Conservation (phyloP, 2,113 vertebrate species). For the Amia ocellicauda region DNA sequence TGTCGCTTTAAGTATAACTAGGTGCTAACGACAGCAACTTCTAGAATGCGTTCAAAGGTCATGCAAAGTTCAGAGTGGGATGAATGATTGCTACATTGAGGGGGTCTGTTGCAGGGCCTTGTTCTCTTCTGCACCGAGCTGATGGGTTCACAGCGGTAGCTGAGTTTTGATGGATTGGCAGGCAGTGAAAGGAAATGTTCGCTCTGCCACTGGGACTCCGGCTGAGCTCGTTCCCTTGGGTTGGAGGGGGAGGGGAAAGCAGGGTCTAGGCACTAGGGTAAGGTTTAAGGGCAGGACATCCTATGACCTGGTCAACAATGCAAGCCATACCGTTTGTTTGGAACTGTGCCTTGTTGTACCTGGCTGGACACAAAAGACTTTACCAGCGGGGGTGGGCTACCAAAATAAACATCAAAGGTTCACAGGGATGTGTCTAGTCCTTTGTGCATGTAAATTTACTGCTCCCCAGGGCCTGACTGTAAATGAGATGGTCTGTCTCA, state of each 20-base stretch:
- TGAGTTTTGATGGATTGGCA: slow-evolving; percentile 95
- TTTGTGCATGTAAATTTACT: slow-evolving; percentile 75
- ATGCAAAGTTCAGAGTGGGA: slow-evolving; percentile 85
- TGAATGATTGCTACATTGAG: slow-evolving; percentile 83
- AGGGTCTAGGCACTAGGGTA: slow-evolving; percentile 50
- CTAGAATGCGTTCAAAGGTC: slow-evolving; percentile 77
- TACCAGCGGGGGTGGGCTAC: slow-evolving; percentile 61
- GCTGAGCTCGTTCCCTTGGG: slow-evolving; percentile 59
- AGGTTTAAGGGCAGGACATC: slow-evolving; percentile 60
- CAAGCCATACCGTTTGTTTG: slow-evolving; percentile 56
- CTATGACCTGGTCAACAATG: slow-evolving; percentile 60
- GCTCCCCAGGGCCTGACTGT: slow-evolving; percentile 61
- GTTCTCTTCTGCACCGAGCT: slow-evolving; percentile 78
- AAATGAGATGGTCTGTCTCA: slow-evolving; percentile 70
- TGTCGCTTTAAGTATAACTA: slow-evolving; percentile 52
- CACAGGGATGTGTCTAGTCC: slow-evolving; percentile 60
- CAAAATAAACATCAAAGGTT: slow-evolving; percentile 76
- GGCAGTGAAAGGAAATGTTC: slow-evolving; percentile 85
- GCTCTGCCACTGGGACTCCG: slow-evolving; percentile 60
- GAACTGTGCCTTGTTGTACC: slow-evolving; percentile 65
- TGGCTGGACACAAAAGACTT: slow-evolving; percentile 67
- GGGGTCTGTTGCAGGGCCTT: slow-evolving; percentile 80
- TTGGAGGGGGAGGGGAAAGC: slow-evolving; percentile 6
- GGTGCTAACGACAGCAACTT: slow-evolving; percentile 71
- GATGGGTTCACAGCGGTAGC: slow-evolving; percentile 87